phyloP scores from a whole-genome alignment of 1,140 invertebrate genomes.

The Hyles euphorbiae region DNA sequence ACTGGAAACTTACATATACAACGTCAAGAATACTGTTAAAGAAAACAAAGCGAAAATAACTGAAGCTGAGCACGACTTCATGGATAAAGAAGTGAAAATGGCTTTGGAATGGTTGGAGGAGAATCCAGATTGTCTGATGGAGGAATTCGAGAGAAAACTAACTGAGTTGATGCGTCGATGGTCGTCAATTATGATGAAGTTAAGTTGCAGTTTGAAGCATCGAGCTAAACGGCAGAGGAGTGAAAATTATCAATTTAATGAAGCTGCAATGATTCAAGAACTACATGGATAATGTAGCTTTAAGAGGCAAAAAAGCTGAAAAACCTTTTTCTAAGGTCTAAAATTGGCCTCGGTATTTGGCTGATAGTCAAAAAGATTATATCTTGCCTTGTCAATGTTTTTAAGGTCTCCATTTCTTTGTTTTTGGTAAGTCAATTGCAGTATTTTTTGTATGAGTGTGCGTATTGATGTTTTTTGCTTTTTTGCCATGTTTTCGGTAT shows the following conservation, averaged over 20 bases:
- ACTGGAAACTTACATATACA: slow-evolving; percentile 84
- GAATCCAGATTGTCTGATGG: slow-evolving; percentile 77
- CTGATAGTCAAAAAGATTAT: too few relatives aligned
- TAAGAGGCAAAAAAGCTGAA: too few relatives aligned
- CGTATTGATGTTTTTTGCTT: too few relatives aligned
- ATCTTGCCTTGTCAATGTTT: too few relatives aligned
- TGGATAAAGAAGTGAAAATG: slow-evolving; percentile 73
- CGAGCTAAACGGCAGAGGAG: slow-evolving; percentile 35
- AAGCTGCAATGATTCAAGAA: slow-evolving; percentile 29
- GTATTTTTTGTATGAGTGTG: too few relatives aligned
- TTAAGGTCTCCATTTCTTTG: too few relatives aligned
- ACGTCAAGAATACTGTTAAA: slow-evolving; percentile 77
- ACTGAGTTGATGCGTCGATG: slow-evolving; percentile 75
- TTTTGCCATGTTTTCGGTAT: too few relatives aligned
- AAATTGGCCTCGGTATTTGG: too few relatives aligned
- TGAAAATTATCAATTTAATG: slow-evolving; percentile 16
- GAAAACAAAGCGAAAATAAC: slow-evolving; percentile 55
- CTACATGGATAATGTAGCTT: slow-evolving; percentile 11
- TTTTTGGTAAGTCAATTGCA: too few relatives aligned
- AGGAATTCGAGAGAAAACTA: slow-evolving; percentile 77
- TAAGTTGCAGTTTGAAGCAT: slow-evolving; percentile 36
- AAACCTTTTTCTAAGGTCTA: too few relatives aligned
- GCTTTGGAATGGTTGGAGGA: slow-evolving; percentile 79
- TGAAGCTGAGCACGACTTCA: slow-evolving; percentile 53
- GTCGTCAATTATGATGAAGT: slow-evolving; percentile 68